phyloP scores from a whole-genome alignment of 2,113 vertebrate genomes.

The Rousettus leschenaultii region DNA sequence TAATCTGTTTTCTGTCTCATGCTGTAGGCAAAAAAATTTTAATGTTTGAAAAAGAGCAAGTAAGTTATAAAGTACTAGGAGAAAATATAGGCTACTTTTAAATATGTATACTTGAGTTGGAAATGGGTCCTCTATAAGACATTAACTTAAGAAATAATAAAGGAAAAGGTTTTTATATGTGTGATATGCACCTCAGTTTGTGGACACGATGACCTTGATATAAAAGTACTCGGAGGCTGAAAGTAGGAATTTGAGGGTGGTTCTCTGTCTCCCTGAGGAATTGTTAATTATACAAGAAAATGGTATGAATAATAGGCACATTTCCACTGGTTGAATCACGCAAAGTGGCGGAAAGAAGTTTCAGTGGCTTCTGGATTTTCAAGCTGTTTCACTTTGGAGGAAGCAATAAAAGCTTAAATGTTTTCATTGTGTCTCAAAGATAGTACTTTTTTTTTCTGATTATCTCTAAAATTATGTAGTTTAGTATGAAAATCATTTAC shows the following conservation, averaged over 20 bases:
- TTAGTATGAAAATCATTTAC: neutral
- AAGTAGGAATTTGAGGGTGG: neutral
- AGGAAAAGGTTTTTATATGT: neutral
- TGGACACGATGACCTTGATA: neutral
- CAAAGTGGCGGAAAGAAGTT: neutral
- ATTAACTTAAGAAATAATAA: neutral
- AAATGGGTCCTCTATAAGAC: neutral
- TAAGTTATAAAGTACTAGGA: neutral
- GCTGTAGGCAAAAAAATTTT: neutral
- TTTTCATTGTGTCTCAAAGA: slow-evolving; percentile 9
- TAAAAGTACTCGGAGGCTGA: neutral
- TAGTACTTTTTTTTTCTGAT: neutral
- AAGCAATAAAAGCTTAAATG: neutral
- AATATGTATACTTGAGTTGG: neutral
- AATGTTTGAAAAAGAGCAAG: neutral
- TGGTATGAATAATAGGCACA: neutral
- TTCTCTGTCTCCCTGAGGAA: neutral
- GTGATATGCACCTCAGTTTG: neutral
- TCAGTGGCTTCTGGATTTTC: neutral
- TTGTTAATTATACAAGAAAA: slow-evolving; percentile 27
- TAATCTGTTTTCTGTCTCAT: neutral
- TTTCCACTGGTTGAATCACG: slow-evolving; percentile 13
- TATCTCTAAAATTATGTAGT: neutral
- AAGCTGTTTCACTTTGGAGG: neutral
- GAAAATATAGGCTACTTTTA: neutral